A percentile compares a stretch with the other conserved stretches of the same genome.
phyloP scores from a whole-genome alignment of 2,113 vertebrate species.

The Cervus canadensis region DNA sequence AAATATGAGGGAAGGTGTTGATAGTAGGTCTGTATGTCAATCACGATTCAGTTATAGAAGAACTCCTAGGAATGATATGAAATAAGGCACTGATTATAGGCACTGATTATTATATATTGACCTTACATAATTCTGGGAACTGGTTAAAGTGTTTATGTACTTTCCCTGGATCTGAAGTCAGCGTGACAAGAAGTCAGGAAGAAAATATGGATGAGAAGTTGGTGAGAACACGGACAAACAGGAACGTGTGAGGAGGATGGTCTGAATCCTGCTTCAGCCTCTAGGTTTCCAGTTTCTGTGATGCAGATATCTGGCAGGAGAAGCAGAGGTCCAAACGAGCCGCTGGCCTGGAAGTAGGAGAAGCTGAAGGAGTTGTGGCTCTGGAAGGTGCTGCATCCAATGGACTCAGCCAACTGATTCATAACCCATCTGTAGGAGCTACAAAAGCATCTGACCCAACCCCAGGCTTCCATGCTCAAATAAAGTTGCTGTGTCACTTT shows the following conservation, averaged over 20 bases:
- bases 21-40: neutral
- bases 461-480: neutral
- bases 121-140: neutral
- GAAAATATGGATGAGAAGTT: neutral
- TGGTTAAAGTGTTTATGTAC: neutral
- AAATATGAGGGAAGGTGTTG: neutral
- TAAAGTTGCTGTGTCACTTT: neutral
- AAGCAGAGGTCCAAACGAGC: no score
- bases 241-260: neutral
- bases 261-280: neutral
- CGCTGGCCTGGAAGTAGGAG: neutral
- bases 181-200: neutral
- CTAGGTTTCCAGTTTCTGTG: neutral
- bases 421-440: neutral
- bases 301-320: neutral
- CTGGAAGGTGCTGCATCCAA: neutral
- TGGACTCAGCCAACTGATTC: neutral
- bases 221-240: neutral
- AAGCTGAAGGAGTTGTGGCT: neutral
- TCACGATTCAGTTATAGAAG: neutral
- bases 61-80: neutral
- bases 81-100: neutral
- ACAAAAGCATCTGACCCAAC: fast-evolving
- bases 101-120: neutral
- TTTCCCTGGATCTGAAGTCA: neutral